Conservation (phyloP, 2,113 vertebrate species). For the Thalassoma bifasciatum region DNA sequence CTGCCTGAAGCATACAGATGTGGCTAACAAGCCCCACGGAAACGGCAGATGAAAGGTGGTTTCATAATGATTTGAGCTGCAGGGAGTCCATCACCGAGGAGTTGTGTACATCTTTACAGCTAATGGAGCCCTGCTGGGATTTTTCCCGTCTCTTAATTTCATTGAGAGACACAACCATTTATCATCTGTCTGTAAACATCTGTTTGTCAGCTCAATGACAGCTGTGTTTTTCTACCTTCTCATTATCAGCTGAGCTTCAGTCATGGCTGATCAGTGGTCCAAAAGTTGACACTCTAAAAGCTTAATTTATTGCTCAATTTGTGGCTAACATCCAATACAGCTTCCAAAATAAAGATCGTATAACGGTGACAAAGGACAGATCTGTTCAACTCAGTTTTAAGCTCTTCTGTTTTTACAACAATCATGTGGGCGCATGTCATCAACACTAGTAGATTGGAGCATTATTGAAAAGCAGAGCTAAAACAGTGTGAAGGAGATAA, state of each 20-base stretch:
- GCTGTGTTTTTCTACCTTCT: conserved; percentile 7
- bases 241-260: background rate
- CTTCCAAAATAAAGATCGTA: too few relatives aligned
- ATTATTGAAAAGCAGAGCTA: too few relatives aligned
- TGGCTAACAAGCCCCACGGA: conserved; percentile 36
- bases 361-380: too few relatives aligned
- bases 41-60: conserved; percentile 36
- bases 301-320: background rate
- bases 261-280: background rate
- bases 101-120: conserved; percentile 23
- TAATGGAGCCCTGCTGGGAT: conserved; percentile 40
- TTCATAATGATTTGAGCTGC: conserved; percentile 38
- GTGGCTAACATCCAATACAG: background rate
- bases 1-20: conserved; percentile 52
- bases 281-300: background rate
- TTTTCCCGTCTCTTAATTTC: conserved; percentile 10
- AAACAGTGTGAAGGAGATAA: too few relatives aligned
- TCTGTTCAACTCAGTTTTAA: too few relatives aligned
- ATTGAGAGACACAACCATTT: conserved; percentile 1
- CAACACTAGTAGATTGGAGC: too few relatives aligned
- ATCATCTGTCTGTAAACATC: conserved; percentile 34
- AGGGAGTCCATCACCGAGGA: conserved; percentile 26
- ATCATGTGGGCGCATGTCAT: too few relatives aligned
- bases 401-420: too few relatives aligned
- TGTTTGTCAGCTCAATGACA: conserved; percentile 17